Conservation (phyloP, 2,113 vertebrate genomes). For the Carassius gibelio region DNA sequence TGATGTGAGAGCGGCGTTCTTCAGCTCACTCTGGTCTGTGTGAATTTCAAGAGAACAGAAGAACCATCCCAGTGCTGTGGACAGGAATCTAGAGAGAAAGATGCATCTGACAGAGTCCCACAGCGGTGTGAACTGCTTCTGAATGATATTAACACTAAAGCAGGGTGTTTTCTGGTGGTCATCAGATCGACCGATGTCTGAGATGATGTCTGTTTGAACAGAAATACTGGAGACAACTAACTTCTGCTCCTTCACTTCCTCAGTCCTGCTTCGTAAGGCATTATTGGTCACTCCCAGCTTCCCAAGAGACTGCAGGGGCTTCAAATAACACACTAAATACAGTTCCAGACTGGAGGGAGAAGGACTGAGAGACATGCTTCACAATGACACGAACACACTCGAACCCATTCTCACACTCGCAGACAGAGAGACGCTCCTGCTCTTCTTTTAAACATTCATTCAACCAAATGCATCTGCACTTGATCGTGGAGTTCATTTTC, state of each 20-base stretch:
- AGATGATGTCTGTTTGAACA: not conserved
- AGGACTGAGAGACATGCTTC: not conserved
- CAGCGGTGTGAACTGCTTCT: not conserved
- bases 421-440: not conserved
- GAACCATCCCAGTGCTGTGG: not conserved
- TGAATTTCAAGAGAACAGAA: not conserved
- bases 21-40: no score
- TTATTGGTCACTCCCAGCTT: slow-evolving; percentile 52
- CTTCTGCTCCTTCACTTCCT: slow-evolving; percentile 17
- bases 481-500: not conserved
- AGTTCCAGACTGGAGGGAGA: not conserved
- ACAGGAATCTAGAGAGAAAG: not conserved
- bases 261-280: slow-evolving; percentile 60
- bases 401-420: not conserved
- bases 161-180: not conserved
- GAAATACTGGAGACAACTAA: not conserved
- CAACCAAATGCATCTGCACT: slow-evolving; percentile 33
- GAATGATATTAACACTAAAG: not conserved
- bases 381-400: not conserved
- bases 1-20: not conserved
- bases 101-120: no score
- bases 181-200: not conserved
- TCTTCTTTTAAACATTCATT: no score
- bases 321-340: not conserved
- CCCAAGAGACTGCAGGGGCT: not conserved